A percentile compares a stretch with the other conserved stretches of the same genome.
Conservation (phyloP, 2,113 vertebrate species). For the Tragulus kanchil region DNA sequence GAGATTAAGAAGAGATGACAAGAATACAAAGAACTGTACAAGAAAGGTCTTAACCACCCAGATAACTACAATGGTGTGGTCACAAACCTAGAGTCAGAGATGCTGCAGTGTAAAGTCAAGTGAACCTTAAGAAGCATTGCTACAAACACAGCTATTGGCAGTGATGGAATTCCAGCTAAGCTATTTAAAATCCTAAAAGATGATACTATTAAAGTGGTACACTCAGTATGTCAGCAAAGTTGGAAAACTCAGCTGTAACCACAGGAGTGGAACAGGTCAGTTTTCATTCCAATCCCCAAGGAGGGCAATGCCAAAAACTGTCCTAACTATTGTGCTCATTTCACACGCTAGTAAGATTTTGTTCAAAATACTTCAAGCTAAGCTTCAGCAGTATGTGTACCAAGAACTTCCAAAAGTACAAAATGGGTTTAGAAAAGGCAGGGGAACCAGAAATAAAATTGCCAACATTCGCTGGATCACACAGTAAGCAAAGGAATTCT, state of each 20-base stretch:
- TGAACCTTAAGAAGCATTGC: neutral
- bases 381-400: neutral
- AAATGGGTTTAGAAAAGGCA: neutral
- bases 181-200: neutral
- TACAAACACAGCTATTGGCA: neutral
- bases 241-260: neutral
- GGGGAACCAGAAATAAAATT: too few relatives aligned
- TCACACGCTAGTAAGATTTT: neutral
- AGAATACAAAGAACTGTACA: neutral
- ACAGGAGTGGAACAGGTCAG: neutral
- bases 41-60: neutral
- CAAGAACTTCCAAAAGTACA: neutral
- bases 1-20: neutral
- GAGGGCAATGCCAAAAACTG: neutral
- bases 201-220: neutral
- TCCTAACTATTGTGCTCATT: neutral
- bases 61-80: neutral
- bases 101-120: neutral
- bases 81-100: neutral
- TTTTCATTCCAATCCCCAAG: neutral
- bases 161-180: neutral
- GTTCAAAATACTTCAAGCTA: neutral
- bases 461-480: too few relatives aligned
- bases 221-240: neutral
- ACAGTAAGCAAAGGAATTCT: too few relatives aligned